A percentile compares a stretch with the other conserved stretches of the same genome.
Conservation (phyloP, 2,113 vertebrate genomes). For the Rafetus swinhoei region DNA sequence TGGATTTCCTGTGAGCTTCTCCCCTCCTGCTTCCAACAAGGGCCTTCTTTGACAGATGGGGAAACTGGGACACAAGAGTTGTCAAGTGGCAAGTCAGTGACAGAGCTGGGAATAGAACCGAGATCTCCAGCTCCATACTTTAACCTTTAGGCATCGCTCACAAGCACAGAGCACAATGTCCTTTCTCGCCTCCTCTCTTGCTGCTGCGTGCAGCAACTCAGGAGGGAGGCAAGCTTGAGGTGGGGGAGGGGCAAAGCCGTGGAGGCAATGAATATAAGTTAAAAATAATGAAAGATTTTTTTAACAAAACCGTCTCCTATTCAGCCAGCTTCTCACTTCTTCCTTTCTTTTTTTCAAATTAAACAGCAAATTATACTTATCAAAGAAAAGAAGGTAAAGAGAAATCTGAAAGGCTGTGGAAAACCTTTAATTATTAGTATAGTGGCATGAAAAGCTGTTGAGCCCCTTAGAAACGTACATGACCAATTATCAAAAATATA, state of each 20-base stretch:
- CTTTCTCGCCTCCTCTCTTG: accelerated
- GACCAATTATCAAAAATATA: slow-evolving; percentile 78
- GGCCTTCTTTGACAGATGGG: accelerated
- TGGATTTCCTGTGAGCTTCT: not conserved
- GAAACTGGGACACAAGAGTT: not conserved
- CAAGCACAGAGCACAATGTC: accelerated
- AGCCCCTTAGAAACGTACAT: slow-evolving; percentile 77
- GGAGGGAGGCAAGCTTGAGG: not conserved
- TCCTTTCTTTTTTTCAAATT: slow-evolving; percentile 40
- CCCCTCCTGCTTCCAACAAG: accelerated
- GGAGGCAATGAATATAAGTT: not conserved
- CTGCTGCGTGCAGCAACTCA: not conserved
- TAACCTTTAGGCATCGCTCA: not conserved
- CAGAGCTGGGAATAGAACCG: accelerated
- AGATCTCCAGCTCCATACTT: not conserved
- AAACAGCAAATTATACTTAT: slow-evolving; percentile 76
- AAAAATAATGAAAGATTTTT: slow-evolving; percentile 13
- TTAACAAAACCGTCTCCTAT: slow-evolving; percentile 32
- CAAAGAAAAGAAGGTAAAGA: slow-evolving; percentile 69
- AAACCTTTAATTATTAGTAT: slow-evolving; percentile 74
- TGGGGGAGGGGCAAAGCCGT: slow-evolving; percentile 9
- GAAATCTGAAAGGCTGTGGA: slow-evolving; percentile 63
- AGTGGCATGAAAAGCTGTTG: slow-evolving; percentile 76
- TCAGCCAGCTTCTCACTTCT: slow-evolving; percentile 4
- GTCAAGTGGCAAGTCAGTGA: not conserved